Evolutionary conservation across 2,113 vertebrate species (phyloP).

Genomic region (Apus apus): DNA sequence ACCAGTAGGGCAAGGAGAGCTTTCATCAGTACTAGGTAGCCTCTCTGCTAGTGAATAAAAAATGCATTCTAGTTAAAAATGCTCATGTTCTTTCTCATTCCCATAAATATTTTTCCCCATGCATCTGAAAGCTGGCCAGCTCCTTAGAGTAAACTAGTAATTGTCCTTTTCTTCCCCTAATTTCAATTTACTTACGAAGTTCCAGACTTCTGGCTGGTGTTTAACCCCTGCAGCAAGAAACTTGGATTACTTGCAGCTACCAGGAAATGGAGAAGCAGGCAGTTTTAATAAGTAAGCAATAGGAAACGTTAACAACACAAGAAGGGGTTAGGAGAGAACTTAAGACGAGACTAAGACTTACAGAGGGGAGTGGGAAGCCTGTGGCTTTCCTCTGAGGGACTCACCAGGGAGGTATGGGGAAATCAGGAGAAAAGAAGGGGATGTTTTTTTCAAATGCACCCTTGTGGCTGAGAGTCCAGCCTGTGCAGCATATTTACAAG

Average conservation of each 20-base stretch:
- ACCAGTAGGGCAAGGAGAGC: accelerated
- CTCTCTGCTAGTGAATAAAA: not conserved
- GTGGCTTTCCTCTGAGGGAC: not conserved
- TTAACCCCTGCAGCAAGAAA: not conserved
- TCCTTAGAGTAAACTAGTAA: not conserved
- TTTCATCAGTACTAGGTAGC: not conserved
- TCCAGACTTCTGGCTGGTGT: not conserved
- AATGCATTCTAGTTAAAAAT: not conserved
- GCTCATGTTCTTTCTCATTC: not conserved
- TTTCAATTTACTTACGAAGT: not conserved
- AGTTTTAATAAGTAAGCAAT: not conserved
- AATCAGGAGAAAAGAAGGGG: no score
- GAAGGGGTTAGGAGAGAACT: not conserved
- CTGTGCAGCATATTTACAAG: no score
- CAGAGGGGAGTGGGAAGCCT: not conserved
- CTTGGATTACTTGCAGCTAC: not conserved
- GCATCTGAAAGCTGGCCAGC: not conserved
- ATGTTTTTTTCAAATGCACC: no score
- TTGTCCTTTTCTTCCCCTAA: not conserved
- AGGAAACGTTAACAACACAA: not conserved
- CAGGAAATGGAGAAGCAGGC: not conserved
- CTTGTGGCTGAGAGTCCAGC: no score
- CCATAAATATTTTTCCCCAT: not conserved
- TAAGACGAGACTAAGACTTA: not conserved
- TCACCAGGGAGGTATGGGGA: not conserved